Percentiles rank a stretch among this genome's conserved stretches.
phyloP scores from a whole-genome alignment of 2,888 invertebrate genomes.

The Leptothorax acervorum region DNA sequence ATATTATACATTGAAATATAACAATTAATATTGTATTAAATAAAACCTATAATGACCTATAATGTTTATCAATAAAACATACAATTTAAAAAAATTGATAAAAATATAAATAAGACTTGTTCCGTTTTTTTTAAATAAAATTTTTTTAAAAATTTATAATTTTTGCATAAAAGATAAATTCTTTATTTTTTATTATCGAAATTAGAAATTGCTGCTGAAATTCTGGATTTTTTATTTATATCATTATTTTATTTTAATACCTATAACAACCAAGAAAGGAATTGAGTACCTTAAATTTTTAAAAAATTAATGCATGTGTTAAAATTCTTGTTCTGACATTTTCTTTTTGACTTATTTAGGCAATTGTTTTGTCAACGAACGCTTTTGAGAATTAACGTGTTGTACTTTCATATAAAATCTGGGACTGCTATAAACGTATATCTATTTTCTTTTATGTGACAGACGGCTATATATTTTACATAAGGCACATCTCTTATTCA shows the following conservation, averaged over 20 bases:
- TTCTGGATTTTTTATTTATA: neutral
- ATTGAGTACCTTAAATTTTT: neutral
- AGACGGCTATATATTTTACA: constrained; percentile 48
- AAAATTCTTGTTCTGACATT: neutral
- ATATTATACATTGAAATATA: neutral
- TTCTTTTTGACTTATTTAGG: neutral
- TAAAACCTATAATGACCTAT: neutral
- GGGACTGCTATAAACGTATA: neutral
- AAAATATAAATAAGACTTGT: no score
- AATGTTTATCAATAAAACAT: neutral
- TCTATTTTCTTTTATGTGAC: constrained; percentile 48
- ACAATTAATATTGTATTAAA: neutral
- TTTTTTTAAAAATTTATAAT: constrained; percentile 31
- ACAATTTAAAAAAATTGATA: neutral
- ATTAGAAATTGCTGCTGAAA: neutral
- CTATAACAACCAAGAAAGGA: neutral
- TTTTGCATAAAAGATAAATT: neutral
- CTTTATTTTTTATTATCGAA: neutral
- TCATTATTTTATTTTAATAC: neutral
- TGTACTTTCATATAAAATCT: neutral
- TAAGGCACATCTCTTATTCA: constrained; percentile 65
- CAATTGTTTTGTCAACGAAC: neutral
- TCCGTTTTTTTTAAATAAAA: neutral
- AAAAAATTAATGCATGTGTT: neutral
- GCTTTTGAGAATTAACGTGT: neutral